Conservation (phyloP, 2,888 invertebrate genomes). For the Magallana nippona region DNA sequence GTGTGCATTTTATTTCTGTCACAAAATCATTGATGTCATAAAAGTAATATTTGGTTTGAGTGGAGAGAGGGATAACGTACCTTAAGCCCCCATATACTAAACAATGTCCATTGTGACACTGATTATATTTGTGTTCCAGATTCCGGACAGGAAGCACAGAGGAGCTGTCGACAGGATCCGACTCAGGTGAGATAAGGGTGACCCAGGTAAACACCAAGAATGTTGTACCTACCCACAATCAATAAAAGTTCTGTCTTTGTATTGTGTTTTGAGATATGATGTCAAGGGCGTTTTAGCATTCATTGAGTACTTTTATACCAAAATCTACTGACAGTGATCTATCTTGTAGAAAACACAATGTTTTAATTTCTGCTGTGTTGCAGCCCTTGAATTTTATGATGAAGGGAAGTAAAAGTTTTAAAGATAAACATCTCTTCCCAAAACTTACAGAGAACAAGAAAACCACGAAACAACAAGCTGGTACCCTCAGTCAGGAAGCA, state of each 20-base stretch:
- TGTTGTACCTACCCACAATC: neutral
- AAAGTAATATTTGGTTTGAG: neutral
- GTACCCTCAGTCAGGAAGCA: conserved; percentile 17
- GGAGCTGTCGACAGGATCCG: neutral
- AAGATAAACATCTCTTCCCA: neutral
- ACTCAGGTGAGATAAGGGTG: conserved; percentile 4
- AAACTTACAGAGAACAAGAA: conserved; percentile 23
- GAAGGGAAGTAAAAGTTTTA: neutral
- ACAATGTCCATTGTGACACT: too few species aligned
- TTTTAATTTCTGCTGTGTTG: neutral
- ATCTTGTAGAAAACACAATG: neutral
- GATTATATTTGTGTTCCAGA: neutral
- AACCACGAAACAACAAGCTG: neutral
- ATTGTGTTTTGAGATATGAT: too few species aligned
- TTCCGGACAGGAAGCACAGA: conserved; percentile 5
- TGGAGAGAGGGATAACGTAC: neutral
- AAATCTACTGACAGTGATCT: too few species aligned
- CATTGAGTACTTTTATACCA: too few species aligned
- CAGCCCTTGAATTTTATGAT: neutral
- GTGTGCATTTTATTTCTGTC: too few species aligned
- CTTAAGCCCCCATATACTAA: too few species aligned
- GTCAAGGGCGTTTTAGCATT: too few species aligned
- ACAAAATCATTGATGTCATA: too few species aligned
- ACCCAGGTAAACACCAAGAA: neutral
- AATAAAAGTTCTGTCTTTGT: neutral